phyloP scores from a whole-genome alignment of 2,113 vertebrate species.

The Cyprinodon brontotheroides region DNA sequence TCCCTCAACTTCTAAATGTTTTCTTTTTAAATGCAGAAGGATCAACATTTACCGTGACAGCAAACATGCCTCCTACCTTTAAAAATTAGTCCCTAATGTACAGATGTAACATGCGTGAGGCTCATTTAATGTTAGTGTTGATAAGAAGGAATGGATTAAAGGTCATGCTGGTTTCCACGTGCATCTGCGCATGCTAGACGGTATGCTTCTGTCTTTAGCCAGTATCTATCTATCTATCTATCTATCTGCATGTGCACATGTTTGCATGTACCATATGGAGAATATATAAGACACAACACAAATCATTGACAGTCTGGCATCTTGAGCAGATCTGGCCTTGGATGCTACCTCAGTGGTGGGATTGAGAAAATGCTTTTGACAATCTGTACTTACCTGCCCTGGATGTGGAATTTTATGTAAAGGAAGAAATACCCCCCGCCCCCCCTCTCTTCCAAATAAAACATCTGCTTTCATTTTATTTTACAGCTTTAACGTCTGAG shows the following conservation, averaged over 20 bases:
- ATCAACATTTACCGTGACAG: conserved; percentile 28
- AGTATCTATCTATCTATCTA: conserved; percentile 30
- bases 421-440: conserved; percentile 12
- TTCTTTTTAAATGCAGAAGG: conserved; percentile 55
- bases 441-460: conserved; percentile 22
- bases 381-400: conserved; percentile 49
- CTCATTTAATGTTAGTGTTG: conserved; percentile 26
- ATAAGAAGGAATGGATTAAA: conserved; percentile 40
- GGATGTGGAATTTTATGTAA: conserved; percentile 32
- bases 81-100: conserved; percentile 22
- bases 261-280: conserved; percentile 68
- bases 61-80: conserved; percentile 12
- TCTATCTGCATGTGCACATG: conserved; percentile 6
- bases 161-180: conserved; percentile 21
- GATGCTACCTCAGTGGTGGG: conserved; percentile 58
- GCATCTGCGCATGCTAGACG: conserved; percentile 10
- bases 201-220: conserved; percentile 9
- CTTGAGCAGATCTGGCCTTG: conserved; percentile 60
- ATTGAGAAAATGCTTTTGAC: conserved; percentile 63
- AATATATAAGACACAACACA: conserved; percentile 73
- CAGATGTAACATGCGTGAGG: conserved; percentile 16
- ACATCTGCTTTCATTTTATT: not conserved
- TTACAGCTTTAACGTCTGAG: not conserved
- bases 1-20: conserved; percentile 14
- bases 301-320: conserved; percentile 66